These are phyloP conservation scores for Macrosoma leucophasiata DNA, from an alignment of 2,888 invertebrate species.

Conservation along the genomic window DNA sequence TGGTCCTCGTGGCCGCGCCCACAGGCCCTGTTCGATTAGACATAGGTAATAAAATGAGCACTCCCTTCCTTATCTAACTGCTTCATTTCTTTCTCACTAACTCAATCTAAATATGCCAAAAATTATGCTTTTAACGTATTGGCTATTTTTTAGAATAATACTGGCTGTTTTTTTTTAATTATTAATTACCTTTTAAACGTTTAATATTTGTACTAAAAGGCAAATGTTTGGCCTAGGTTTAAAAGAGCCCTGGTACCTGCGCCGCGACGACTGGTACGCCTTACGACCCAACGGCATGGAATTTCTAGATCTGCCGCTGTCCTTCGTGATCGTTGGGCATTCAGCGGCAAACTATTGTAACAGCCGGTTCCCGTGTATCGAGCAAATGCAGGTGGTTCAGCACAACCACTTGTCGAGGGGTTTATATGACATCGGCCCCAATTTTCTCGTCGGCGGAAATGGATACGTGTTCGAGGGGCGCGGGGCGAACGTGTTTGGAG, in stretches of 20 bases:
- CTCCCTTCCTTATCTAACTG: too few species aligned
- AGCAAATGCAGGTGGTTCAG: constrained; percentile 41
- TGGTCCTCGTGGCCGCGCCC: constrained; percentile 39
- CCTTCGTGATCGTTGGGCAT: constrained; percentile 50
- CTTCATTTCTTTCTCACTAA: too few species aligned
- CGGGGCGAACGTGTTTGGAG: constrained; percentile 50
- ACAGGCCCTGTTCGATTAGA: constrained; percentile 37
- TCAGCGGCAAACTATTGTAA: constrained; percentile 41
- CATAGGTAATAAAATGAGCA: constrained; percentile 42
- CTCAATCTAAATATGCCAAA: too few species aligned
- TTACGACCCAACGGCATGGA: constrained; percentile 38
- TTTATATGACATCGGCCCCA: constrained; percentile 52
- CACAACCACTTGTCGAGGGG: constrained; percentile 38
- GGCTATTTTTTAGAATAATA: too few species aligned
- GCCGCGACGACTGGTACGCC: constrained; percentile 60
- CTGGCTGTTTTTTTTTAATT: too few species aligned
- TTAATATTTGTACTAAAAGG: too few species aligned
- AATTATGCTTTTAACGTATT: too few species aligned
- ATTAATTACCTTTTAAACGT: too few species aligned
- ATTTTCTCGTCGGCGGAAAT: constrained; percentile 52
- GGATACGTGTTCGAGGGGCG: constrained; percentile 58
- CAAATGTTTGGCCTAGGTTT: constrained; percentile 51
- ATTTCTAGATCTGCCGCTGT: constrained; percentile 42
- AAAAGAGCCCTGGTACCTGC: constrained; percentile 56
- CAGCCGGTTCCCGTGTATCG: constrained; percentile 41